Percentiles rank a stretch among this genome's conserved stretches.
Evolutionary conservation across 2,113 vertebrate species (phyloP).

Genomic region (Sapayoa aenigma): DNA sequence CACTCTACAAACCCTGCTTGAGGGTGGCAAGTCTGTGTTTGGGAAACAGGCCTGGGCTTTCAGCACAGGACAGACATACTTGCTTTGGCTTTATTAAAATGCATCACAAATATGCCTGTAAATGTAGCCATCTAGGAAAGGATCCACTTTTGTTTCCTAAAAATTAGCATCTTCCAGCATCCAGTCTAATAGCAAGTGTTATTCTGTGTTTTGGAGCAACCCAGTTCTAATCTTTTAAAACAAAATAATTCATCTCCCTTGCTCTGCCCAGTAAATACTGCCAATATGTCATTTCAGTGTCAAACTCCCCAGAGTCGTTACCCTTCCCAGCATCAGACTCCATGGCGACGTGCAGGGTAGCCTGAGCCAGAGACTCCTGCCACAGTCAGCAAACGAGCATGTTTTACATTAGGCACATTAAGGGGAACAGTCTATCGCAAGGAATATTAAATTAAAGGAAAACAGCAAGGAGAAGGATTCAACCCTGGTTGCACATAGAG

Average conservation of each 20-base stretch:
- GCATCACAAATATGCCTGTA: not conserved
- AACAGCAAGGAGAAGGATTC: conserved; percentile 6
- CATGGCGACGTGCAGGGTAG: conserved; percentile 33
- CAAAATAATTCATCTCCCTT: not conserved
- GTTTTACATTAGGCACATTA: conserved; percentile 53
- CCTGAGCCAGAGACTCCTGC: conserved; percentile 41
- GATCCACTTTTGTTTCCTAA: conserved; percentile 28
- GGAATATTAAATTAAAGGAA: conserved; percentile 30
- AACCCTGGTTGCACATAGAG: not conserved
- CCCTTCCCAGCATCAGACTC: conserved; percentile 38
- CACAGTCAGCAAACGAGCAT: conserved; percentile 31
- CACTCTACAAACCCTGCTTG: not conserved
- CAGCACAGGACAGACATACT: not conserved
- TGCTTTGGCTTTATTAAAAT: not conserved
- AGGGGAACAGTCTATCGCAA: not conserved
- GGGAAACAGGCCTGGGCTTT: not conserved
- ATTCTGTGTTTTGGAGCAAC: not conserved
- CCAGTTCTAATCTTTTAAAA: not conserved
- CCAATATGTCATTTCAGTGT: not conserved
- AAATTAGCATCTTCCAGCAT: not conserved
- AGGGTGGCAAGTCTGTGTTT: not conserved
- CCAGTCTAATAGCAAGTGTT: not conserved
- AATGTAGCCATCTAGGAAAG: not conserved
- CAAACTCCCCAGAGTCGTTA: not conserved
- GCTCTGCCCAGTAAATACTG: not conserved